These are phyloP conservation scores for Sminthopsis crassicaudata DNA, from an alignment of 2,113 vertebrate genomes.

Conservation along the genomic window DNA sequence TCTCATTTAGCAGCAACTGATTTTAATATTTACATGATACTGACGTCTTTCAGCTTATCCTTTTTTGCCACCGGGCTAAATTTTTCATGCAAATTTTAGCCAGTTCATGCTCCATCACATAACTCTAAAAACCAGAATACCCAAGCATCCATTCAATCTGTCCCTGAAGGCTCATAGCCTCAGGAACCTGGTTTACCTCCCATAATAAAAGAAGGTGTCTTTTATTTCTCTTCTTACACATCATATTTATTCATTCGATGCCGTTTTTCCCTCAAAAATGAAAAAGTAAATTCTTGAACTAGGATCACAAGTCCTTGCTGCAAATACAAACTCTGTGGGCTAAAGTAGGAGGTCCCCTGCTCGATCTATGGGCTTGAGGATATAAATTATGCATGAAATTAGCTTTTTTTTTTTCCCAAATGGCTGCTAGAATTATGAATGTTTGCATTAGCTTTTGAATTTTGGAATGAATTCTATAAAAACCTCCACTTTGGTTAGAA, in stretches of 20 bases:
- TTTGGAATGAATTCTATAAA: slow-evolving; percentile 53
- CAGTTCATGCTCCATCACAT: fast-evolving
- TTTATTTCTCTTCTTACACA: slow-evolving; percentile 53
- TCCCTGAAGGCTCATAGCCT: not conserved
- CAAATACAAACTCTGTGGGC: slow-evolving; percentile 51
- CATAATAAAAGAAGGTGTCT: slow-evolving; percentile 42
- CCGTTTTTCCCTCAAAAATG: slow-evolving; percentile 33
- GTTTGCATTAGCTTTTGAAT: slow-evolving; percentile 67
- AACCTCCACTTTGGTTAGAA: slow-evolving; percentile 42
- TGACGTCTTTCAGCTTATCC: not conserved
- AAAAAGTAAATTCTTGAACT: slow-evolving; percentile 45
- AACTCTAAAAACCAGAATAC: not conserved
- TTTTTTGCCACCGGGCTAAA: not conserved
- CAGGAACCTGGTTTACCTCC: slow-evolving; percentile 15
- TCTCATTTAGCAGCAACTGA: not conserved
- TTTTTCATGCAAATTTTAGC: not conserved
- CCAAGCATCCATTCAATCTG: not conserved
- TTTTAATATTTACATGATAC: slow-evolving; percentile 37
- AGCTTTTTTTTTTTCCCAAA: slow-evolving; percentile 58
- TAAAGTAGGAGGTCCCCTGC: not conserved
- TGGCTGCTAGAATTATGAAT: slow-evolving; percentile 63
- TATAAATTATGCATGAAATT: slow-evolving; percentile 56
- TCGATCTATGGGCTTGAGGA: slow-evolving; percentile 18
- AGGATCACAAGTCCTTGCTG: not conserved
- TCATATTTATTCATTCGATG: slow-evolving; percentile 42